These are phyloP conservation scores for Gobionotothen gibberifrons DNA, from an alignment of 2,797 vertebrate species.

Conservation along the genomic window DNA sequence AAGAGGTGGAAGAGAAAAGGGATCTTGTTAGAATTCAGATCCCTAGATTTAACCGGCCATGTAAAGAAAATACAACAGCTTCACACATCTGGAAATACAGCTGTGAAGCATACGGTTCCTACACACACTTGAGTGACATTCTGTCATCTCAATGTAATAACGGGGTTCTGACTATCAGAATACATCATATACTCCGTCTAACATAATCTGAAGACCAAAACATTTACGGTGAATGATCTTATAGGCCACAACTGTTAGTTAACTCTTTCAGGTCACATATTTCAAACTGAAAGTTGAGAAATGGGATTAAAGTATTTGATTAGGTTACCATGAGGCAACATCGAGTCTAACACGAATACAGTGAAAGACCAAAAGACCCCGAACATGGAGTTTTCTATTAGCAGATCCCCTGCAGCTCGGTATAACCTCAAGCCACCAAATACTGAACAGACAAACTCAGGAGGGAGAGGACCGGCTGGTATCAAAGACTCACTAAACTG, in stretches of 20 bases:
- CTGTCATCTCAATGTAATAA: conserved; percentile 34
- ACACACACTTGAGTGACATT: conserved; percentile 39
- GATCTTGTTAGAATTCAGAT: conserved; percentile 50
- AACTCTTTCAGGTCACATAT: conserved; percentile 9
- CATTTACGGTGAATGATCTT: not conserved
- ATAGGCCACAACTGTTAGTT: conserved; percentile 31
- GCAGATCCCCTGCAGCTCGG: conserved; percentile 37
- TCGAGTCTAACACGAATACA: conserved; percentile 28
- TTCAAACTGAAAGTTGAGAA: conserved; percentile 20
- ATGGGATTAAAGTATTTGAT: conserved; percentile 20
- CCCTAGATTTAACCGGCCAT: conserved; percentile 54
- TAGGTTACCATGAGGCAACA: conserved; percentile 31
- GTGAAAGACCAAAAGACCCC: conserved; percentile 26
- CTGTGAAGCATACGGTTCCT: conserved; percentile 25
- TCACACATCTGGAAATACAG: conserved; percentile 39
- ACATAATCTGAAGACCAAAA: conserved; percentile 37
- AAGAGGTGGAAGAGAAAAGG: conserved; percentile 32
- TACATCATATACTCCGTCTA: conserved; percentile 24
- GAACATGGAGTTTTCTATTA: conserved; percentile 26
- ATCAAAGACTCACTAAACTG: conserved; percentile 6
- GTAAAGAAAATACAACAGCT: conserved; percentile 40
- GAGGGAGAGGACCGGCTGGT: conserved; percentile 12
- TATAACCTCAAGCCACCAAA: conserved; percentile 27
- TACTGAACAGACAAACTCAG: conserved; percentile 32
- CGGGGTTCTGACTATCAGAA: conserved; percentile 35